A percentile compares a stretch with the other conserved stretches of the same genome.
These are phyloP conservation scores for Amphimallon solstitiale DNA, from an alignment of 2,888 invertebrate species.

Conservation along the genomic window DNA sequence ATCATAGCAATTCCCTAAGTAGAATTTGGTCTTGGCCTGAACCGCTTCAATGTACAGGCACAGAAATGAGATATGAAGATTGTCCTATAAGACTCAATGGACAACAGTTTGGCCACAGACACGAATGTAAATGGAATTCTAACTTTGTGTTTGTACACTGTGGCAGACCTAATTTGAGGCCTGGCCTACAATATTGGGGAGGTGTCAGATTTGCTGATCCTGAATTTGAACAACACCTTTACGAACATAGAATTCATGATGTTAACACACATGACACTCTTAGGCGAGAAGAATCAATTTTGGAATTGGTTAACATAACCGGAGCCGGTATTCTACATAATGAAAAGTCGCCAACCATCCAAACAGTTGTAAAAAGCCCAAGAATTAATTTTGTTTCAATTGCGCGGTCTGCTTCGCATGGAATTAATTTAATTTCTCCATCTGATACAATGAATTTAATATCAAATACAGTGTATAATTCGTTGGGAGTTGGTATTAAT, in stretches of 20 bases:
- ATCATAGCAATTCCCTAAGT: slow-evolving; percentile 87
- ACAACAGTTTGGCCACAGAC: slow-evolving; percentile 84
- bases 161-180: slow-evolving; percentile 74
- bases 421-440: slow-evolving; percentile 91
- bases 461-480: slow-evolving; percentile 79
- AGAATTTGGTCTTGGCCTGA: slow-evolving; percentile 96
- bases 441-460: slow-evolving; percentile 82
- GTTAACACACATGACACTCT: slow-evolving; percentile 79
- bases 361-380: slow-evolving; percentile 90
- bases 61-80: slow-evolving; percentile 80
- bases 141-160: slow-evolving; percentile 95
- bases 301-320: slow-evolving; percentile 83
- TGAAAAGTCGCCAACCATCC: slow-evolving; percentile 92
- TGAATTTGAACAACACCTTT: slow-evolving; percentile 87
- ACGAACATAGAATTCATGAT: slow-evolving; percentile 84
- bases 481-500: slow-evolving; percentile 90
- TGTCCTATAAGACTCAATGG: slow-evolving; percentile 91
- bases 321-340: slow-evolving; percentile 97
- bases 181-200: slow-evolving; percentile 88
- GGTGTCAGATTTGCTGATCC: slow-evolving; percentile 92
- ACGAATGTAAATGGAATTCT: slow-evolving; percentile 89
- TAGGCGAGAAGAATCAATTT: slow-evolving; percentile 76
- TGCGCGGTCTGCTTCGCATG: slow-evolving; percentile 87
- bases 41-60: slow-evolving; percentile 84
- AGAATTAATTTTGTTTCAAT: slow-evolving; percentile 83